These are phyloP conservation scores for Gambelia wislizenii DNA, from an alignment of 2,797 vertebrate species.

Conservation along the genomic window DNA sequence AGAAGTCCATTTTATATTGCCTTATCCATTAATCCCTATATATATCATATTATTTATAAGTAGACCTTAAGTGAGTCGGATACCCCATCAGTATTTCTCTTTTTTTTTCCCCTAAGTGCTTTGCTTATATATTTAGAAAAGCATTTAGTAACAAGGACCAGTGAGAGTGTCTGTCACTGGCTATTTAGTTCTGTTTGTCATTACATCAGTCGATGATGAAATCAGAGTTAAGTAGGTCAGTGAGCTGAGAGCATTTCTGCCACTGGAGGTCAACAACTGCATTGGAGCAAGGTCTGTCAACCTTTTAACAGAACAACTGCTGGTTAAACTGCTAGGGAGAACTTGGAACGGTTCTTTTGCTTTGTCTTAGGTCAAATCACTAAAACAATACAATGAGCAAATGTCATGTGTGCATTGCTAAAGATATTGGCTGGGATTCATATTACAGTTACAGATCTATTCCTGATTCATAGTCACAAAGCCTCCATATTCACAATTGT, in stretches of 20 bases:
- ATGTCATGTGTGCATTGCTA: neutral
- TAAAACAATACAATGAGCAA: neutral
- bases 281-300: neutral
- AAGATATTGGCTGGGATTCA: neutral
- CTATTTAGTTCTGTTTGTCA: neutral
- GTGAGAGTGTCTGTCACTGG: neutral
- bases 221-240: neutral
- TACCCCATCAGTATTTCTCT: neutral
- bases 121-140: neutral
- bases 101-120: neutral
- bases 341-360: neutral
- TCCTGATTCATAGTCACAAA: too few species aligned
- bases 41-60: neutral
- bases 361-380: neutral
- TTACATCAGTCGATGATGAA: neutral
- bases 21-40: neutral
- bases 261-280: neutral
- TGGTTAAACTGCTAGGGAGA: neutral
- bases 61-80: neutral
- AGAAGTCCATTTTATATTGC: neutral
- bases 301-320: neutral
- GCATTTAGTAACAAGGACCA: neutral
- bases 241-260: neutral
- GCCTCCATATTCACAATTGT: too few species aligned
- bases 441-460: too few species aligned